A percentile compares a stretch with the other conserved stretches of the same genome.
Evolutionary conservation across 2,888 invertebrate genomes (phyloP).

Genomic region (Dryococelus australis): DNA sequence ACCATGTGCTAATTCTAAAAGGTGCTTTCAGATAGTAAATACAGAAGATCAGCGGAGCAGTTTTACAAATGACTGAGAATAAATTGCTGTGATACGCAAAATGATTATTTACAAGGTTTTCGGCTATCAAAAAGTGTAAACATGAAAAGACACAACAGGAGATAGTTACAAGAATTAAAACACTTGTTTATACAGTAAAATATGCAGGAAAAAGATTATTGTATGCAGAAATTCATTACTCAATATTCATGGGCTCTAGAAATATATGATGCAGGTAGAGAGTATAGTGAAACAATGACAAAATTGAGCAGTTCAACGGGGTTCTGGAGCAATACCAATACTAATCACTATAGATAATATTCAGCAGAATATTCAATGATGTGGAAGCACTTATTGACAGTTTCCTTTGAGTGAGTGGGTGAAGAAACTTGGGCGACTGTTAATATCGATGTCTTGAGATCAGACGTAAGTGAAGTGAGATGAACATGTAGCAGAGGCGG

Average conservation of each 20-base stretch:
- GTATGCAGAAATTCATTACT: constrained; percentile 9
- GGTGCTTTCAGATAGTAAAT: constrained; percentile 20
- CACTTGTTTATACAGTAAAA: not conserved
- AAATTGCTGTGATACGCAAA: not conserved
- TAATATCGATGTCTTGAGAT: too few species aligned
- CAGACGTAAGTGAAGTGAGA: too few species aligned
- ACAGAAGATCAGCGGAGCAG: not conserved
- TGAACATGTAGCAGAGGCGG: too few species aligned
- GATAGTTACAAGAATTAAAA: not conserved
- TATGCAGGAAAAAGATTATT: not conserved
- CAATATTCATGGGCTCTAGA: constrained; percentile 23
- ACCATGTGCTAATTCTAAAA: not conserved
- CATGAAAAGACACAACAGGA: not conserved
- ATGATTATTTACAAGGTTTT: constrained; percentile 20
- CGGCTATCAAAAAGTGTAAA: not conserved
- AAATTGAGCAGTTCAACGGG: not conserved
- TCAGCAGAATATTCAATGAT: too few species aligned
- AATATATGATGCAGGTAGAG: not conserved
- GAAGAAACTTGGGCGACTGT: too few species aligned
- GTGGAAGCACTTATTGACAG: too few species aligned
- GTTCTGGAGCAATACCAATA: not conserved
- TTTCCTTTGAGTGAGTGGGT: too few species aligned
- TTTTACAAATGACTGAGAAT: not conserved
- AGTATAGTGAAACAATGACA: not conserved
- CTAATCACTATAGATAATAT: too few species aligned